Evolutionary conservation across 2,113 vertebrate species (phyloP), one percentile per base, ranked within the genome.

Genomic region (Cervus canadensis): DNA sequence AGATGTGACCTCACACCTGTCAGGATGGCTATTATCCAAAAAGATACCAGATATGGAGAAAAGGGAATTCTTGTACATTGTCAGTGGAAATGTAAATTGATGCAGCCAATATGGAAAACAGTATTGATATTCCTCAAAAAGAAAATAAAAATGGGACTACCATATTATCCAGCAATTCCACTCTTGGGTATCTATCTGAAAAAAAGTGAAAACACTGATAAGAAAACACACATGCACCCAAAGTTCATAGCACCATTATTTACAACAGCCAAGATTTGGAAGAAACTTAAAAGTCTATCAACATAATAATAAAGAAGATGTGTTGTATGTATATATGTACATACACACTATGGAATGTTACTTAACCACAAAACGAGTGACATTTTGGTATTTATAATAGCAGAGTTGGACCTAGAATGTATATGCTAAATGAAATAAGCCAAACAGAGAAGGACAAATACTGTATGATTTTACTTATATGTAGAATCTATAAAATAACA

Each of bases 251-350:
- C 7, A 48, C 14, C 76, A 17, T 28, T 9, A 30, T 30, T 79
- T 79, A 30, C 43, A 79, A 48, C 17, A 30, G 15, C 4, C 43
- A 79, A 78, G 26, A 79, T 79, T 5, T 30, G 76, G 76, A 48
- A 79, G 26, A 14, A 79, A 48, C 43, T 28, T 79, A 17, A 48
- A 28, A 30, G 26, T 48, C 43, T 16, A 48, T 79, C 26, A 78
- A 15, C 40, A 78, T 14, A 78, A 15, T 45, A 78, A 78, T 78
- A 78, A 48, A 78, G 26, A 78, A 40, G 23, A 76, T 28, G 7
- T 1, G 0, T 8, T 50, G 9, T 17, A 1, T 17, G 2, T 10
- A 0, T 5, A 6, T 36, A 36, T 4, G 7, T 17, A 16, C 19
- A 21, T 45, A 26, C 5, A 76, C 3, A 19, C 25, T 45, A 45